Base-by-base conservation (phyloP, 2,113 vertebrate species). In the Chaenocephalus aceratus region DNA sequence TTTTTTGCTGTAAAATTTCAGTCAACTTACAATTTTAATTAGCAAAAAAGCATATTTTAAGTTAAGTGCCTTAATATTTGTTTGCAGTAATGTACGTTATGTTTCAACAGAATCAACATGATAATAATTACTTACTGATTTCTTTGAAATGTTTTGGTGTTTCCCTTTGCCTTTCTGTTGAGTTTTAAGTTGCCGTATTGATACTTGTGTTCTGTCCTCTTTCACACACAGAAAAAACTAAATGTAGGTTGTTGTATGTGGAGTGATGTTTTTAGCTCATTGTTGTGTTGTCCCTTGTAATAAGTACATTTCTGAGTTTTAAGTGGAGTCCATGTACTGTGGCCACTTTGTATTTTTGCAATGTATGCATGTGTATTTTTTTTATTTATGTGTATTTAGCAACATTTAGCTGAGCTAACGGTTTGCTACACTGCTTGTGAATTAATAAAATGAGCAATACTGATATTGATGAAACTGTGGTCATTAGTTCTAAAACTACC, bases 51-150 rank as follows among this genome's bases (percentile, higher is more conserved):
- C 79, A 80, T 85, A 75, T 80, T 88, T 93, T 91, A 80, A 88
- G 85, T 93, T 92, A 12, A 93, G 92, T 93, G 92, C 92, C 92
- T 93, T 93, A 91, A 91, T 91, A 92, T 93, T 89, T 91, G 89
- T 93, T 93, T 92, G 92, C 91, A 86, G 85, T 90, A 67, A 87
- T 82, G 46, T 86, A 75, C 64, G 21, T 86, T 78, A 84, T 85
- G 75, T 91, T 91, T 88, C 46, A 86, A 73, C 72, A 88, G 75
- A 77, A 80, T 86, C 75, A 71, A 71, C 62, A 72, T 61, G 54
- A 78, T 85, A 34, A 76, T 21, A 79, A 84, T 53, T 41, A 72
- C 86, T 91, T 86, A 70, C 12, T 56, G 48, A 79, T 79, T 86
- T 91, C 44, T 75, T 62, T 76, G 14, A 84, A 79, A 80, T 64